These are phyloP conservation scores for Stratiomys singularior DNA, from an alignment of 2,888 invertebrate genomes.

Conservation along the genomic window DNA sequence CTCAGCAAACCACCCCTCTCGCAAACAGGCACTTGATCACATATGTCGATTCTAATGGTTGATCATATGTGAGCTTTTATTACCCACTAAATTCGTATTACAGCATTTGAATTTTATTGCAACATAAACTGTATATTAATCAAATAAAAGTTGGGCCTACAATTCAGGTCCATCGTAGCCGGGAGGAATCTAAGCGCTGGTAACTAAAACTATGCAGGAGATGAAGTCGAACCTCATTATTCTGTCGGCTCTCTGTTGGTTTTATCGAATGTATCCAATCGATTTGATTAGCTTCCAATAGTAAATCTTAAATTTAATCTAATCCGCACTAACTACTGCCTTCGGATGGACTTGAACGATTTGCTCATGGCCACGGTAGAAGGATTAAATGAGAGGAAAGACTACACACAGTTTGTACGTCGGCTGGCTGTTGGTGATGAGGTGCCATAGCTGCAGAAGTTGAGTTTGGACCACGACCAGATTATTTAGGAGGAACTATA, in stretches of 20 bases:
- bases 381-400: background rate
- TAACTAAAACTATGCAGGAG: background rate
- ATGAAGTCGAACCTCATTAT: constrained; percentile 27
- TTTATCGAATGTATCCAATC: constrained; percentile 44
- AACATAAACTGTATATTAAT: constrained; percentile 3
- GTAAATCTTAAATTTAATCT: constrained; percentile 46
- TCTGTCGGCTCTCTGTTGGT: constrained; percentile 40
- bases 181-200: background rate
- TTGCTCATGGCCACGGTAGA: constrained; percentile 23
- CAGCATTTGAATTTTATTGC: background rate
- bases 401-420: background rate
- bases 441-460: background rate
- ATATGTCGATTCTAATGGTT: background rate
- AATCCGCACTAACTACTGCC: constrained; percentile 42
- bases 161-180: constrained; percentile 14
- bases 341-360: constrained; percentile 22
- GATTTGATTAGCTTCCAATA: constrained; percentile 45
- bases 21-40: no score
- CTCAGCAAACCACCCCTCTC: no score
- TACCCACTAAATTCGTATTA: no score
- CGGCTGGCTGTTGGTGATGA: background rate
- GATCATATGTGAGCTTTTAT: background rate
- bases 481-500: constrained; percentile 39
- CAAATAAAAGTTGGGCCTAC: background rate
- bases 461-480: constrained; percentile 11